Evolutionary conservation across 2,113 vertebrate species (phyloP).

Genomic region (Gopherus flavomarginatus): DNA sequence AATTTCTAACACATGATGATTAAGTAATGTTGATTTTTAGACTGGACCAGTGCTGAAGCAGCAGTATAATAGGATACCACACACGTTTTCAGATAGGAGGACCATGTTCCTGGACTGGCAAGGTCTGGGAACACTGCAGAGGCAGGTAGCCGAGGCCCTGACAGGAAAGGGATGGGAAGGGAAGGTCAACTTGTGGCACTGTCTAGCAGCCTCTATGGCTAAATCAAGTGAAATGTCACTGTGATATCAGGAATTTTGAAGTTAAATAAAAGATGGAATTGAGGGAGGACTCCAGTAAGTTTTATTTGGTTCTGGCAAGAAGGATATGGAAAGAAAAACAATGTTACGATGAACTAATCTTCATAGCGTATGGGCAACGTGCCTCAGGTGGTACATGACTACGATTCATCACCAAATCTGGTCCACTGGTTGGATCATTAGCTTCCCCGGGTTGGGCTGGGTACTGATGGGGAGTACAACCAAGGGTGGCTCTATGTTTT

Average conservation of each 20-base stretch:
- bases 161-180: not conserved
- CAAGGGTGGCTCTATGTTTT: no score
- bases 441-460: no score
- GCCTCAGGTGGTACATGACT: no score
- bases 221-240: not conserved
- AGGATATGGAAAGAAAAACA: not conserved
- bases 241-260: not conserved
- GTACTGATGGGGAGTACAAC: no score
- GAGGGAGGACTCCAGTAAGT: not conserved
- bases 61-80: not conserved
- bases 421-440: no score
- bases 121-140: not conserved
- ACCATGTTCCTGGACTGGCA: not conserved
- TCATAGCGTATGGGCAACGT: no score
- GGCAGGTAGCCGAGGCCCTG: not conserved
- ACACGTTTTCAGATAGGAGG: fast-evolving
- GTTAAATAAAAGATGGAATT: not conserved
- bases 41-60: not conserved
- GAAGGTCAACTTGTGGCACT: not conserved
- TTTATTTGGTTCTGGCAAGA: not conserved
- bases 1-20: not conserved
- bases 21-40: not conserved
- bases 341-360: not conserved
- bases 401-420: no score
- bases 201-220: not conserved